Percentiles rank a stretch among this genome's conserved stretches.
Evolutionary conservation across 2,888 invertebrate genomes (phyloP).

Genomic region (Heliconius hortense): DNA sequence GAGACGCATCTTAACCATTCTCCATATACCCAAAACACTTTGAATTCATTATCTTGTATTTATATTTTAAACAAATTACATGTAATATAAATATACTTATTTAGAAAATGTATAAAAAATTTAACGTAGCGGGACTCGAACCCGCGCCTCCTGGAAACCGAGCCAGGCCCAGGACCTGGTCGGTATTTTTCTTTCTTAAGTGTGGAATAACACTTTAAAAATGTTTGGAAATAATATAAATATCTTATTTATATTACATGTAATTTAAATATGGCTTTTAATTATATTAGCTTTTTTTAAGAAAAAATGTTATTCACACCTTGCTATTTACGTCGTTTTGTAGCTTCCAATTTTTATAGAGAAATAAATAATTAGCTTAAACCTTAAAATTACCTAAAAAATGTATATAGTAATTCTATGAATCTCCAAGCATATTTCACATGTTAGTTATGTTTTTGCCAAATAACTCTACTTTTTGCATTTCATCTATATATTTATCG

Average conservation of each 20-base stretch:
- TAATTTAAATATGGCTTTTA: not conserved
- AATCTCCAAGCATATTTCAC: no score
- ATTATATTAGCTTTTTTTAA: not conserved
- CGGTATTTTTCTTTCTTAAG: no score
- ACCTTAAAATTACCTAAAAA: not conserved
- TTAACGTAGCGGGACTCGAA: no score
- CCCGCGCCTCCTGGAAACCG: no score
- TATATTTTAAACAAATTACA: slow-evolving; percentile 43
- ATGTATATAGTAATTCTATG: no score
- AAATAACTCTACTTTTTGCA: no score
- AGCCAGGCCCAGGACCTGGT: no score
- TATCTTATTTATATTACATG: not conserved
- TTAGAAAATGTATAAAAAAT: no score
- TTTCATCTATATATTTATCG: no score
- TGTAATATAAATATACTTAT: not conserved
- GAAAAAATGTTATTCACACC: not conserved
- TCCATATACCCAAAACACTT: slow-evolving; percentile 64
- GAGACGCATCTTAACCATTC: slow-evolving; percentile 70
- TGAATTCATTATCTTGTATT: slow-evolving; percentile 61
- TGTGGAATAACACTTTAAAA: no score
- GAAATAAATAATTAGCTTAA: not conserved
- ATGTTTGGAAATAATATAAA: no score
- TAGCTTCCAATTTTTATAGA: not conserved
- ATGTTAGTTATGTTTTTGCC: no score
- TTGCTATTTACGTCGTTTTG: not conserved